phyloP scores from a whole-genome alignment of 2,113 vertebrate genomes.

The Dicentrarchus labrax region DNA sequence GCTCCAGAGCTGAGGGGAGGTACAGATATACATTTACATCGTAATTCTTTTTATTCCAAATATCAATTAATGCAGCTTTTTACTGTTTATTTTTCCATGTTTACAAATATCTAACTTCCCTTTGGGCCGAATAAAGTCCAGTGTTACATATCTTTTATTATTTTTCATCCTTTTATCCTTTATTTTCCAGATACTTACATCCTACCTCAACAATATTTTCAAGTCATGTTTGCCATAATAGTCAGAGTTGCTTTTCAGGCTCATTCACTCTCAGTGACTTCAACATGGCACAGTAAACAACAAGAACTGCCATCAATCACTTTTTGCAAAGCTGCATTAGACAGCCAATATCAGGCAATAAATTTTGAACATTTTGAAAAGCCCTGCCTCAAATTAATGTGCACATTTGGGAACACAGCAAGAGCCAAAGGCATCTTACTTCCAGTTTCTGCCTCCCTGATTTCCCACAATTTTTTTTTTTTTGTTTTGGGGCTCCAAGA shows the following conservation, averaged over 20 bases:
- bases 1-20: background rate
- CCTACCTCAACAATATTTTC: background rate
- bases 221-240: background rate
- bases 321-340: slow-evolving; percentile 34
- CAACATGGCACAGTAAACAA: slow-evolving; percentile 29
- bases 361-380: slow-evolving; percentile 45
- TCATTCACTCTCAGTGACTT: slow-evolving; percentile 10
- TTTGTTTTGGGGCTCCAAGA: slow-evolving; percentile 11
- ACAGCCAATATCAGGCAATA: slow-evolving; percentile 23
- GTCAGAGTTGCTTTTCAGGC: slow-evolving; percentile 8
- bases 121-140: background rate
- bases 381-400: slow-evolving; percentile 36
- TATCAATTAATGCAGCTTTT: background rate
- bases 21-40: background rate
- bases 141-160: background rate
- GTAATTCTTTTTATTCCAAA: background rate
- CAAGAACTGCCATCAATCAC: slow-evolving; percentile 32
- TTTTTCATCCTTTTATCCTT: background rate
- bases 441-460: slow-evolving; percentile 53
- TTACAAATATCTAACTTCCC: no score
- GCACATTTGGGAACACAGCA: slow-evolving; percentile 39
- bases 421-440: slow-evolving; percentile 41
- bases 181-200: background rate
- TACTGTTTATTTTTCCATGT: background rate
- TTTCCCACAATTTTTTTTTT: slow-evolving; percentile 37